Evolutionary conservation across 1,140 invertebrate species (phyloP).

Genomic region (Saccostrea glomerata): DNA sequence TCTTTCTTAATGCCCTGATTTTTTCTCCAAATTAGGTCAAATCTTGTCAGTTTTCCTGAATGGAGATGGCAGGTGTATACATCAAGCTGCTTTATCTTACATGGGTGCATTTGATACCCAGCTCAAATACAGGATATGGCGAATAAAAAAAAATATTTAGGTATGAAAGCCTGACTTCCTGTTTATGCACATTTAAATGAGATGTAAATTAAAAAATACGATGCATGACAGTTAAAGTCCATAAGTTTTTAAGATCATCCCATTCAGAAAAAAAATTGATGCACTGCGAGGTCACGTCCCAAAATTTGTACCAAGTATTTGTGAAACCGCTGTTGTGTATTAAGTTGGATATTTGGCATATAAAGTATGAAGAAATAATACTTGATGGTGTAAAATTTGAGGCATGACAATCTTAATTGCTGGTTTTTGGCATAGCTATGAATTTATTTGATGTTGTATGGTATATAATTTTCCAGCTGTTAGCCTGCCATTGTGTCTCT

Average conservation of each 20-base stretch:
- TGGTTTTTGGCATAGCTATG: background rate
- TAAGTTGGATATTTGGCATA: too few relatives aligned
- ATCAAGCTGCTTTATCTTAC: background rate
- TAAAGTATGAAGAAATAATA: background rate
- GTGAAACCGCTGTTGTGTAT: too few relatives aligned
- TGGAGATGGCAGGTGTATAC: constrained; percentile 10
- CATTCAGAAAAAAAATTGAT: constrained; percentile 3
- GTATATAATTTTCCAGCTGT: background rate
- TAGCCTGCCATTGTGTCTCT: background rate
- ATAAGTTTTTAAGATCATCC: background rate
- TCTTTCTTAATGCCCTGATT: background rate
- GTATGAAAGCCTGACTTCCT: background rate
- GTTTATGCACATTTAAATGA: constrained; percentile 7
- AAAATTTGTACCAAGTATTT: too few relatives aligned
- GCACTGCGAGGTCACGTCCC: too few relatives aligned
- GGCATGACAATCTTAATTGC: background rate
- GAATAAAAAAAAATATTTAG: background rate
- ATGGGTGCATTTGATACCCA: background rate
- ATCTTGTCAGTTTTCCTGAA: constrained; percentile 23
- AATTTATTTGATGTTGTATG: background rate
- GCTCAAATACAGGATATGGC: constrained; percentile 6
- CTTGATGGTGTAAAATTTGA: background rate
- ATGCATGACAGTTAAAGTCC: background rate
- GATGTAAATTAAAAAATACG: background rate
- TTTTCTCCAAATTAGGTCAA: constrained; percentile 23